Evolutionary conservation across 2,797 vertebrate genomes (phyloP).

Genomic region (Propithecus deckenii): DNA sequence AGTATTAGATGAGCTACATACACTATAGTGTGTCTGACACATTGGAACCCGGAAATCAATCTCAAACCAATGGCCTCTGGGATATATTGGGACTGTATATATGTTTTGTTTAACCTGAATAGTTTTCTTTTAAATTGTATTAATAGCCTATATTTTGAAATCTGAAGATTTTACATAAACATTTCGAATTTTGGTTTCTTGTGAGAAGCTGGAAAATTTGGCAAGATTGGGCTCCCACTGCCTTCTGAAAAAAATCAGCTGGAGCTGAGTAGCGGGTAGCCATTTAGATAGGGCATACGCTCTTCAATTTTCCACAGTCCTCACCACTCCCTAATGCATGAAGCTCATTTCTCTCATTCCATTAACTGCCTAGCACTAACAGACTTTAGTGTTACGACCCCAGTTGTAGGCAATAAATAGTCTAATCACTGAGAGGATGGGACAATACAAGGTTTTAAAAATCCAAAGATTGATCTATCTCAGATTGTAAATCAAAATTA

Average conservation of each 20-base stretch:
- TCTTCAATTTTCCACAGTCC: background rate
- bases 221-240: background rate
- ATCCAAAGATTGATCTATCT: background rate
- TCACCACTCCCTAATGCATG: background rate
- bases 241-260: background rate
- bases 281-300: background rate
- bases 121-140: background rate
- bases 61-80: background rate
- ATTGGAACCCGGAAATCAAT: background rate
- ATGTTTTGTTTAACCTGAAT: background rate
- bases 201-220: background rate
- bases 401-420: background rate
- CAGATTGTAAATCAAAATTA: background rate
- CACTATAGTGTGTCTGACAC: too few relatives aligned
- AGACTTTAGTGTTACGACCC: background rate
- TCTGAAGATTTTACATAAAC: background rate
- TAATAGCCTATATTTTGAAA: conserved; percentile 9
- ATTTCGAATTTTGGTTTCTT: background rate
- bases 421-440: background rate
- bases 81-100: rapidly evolving
- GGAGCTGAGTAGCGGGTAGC: background rate
- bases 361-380: background rate
- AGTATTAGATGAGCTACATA: background rate
- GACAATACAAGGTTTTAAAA: background rate
- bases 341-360: background rate